A percentile compares a stretch with the other conserved stretches of the same genome.
Conservation (phyloP, 1,140 invertebrate genomes). For the Neuroterus valhalla region DNA sequence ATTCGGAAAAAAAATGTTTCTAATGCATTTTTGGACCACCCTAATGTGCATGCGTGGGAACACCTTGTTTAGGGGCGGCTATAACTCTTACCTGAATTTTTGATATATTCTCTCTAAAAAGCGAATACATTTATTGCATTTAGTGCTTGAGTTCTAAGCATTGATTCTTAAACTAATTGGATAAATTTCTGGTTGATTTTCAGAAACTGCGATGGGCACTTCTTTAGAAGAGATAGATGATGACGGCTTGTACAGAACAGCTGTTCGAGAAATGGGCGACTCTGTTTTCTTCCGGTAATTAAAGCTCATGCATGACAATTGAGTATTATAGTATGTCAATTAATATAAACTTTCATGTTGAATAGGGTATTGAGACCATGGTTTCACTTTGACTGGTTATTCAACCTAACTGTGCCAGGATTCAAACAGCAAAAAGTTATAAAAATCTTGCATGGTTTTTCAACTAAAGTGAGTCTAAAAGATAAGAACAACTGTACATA, state of each 20-base stretch:
- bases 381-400: conserved; percentile 77
- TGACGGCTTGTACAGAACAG: conserved; percentile 75
- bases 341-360: background rate
- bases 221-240: conserved; percentile 77
- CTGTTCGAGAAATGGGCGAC: conserved; percentile 67
- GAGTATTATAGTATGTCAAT: too few species aligned
- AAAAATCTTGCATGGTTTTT: conserved; percentile 82
- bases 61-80: too few species aligned
- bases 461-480: conserved; percentile 72
- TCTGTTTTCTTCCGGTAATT: conserved; percentile 50
- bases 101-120: too few species aligned
- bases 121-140: background rate
- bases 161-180: background rate
- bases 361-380: conserved; percentile 77
- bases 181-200: background rate
- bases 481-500: background rate
- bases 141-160: background rate
- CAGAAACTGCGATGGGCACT: conserved; percentile 89
- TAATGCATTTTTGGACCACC: too few species aligned
- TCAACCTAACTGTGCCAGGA: conserved; percentile 70
- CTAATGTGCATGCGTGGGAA: too few species aligned
- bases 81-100: too few species aligned
- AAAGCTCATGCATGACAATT: background rate
- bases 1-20: too few species aligned
- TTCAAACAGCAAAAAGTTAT: conserved; percentile 77